Percentiles rank a stretch among this genome's conserved stretches.
These are phyloP conservation scores for Microctonus brassicae DNA, from an alignment of 2,888 invertebrate species.

Conservation along the genomic window DNA sequence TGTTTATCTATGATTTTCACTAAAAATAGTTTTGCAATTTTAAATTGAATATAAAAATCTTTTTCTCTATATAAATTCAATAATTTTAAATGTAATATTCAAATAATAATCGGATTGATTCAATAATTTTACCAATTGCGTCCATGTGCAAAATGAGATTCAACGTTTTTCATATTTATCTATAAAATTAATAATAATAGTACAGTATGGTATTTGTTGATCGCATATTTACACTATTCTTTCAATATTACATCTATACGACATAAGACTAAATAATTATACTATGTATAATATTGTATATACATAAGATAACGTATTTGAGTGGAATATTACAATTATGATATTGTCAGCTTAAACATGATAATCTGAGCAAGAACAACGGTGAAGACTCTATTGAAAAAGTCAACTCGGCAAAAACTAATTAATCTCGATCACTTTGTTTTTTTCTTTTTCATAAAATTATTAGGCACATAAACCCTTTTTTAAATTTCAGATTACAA, in stretches of 20 bases:
- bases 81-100: background rate
- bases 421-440: background rate
- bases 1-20: slow-evolving; percentile 1
- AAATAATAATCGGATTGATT: background rate
- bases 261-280: background rate
- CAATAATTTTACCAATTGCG: background rate
- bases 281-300: slow-evolving; percentile 29
- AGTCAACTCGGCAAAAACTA: background rate
- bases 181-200: background rate
- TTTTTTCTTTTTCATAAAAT: no score
- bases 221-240: slow-evolving; percentile 39
- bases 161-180: background rate
- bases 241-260: background rate
- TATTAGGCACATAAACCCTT: slow-evolving; percentile 30
- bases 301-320: slow-evolving; percentile 27
- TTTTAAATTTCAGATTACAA: slow-evolving; percentile 6
- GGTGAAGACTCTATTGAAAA: background rate
- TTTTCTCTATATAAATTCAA: background rate
- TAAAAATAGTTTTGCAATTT: slow-evolving; percentile 24
- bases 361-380: slow-evolving; percentile 24
- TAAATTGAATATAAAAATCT: slow-evolving; percentile 1
- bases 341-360: slow-evolving; percentile 37
- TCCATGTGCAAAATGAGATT: slow-evolving; percentile 9
- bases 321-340: slow-evolving; percentile 2
- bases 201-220: background rate